Base-by-base conservation (phyloP, 2,888 invertebrate species). In the Cosmia trapezina region DNA sequence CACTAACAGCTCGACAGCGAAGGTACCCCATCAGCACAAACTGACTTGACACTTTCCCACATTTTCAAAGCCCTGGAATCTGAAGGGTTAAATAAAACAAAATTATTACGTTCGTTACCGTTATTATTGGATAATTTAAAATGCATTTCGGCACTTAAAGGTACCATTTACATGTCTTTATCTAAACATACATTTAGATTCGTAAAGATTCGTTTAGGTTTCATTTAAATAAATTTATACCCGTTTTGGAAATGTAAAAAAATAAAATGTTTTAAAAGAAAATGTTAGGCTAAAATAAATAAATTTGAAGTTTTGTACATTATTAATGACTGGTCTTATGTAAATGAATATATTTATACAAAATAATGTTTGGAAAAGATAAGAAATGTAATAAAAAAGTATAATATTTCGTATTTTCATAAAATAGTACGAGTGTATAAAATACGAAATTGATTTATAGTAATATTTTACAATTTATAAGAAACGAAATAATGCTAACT, bases 71-170 rank as follows among this genome's bases (percentile, higher is more conserved):
- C 4, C n/a, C 14, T 33, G 19, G 4, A 22, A 41, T n/a, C 14
- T 7, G 0, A 51, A 54, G 9, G 82, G 28, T 53, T 61, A 28
- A 89, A 92, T 89, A 85, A 93, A 92, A 91, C 88, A 84, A 88
- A 65, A n/a, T n/a, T n/a, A 4, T 62, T 66, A 77, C 53, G 68
- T 68, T 83, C 81, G 68, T 91, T 88, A 89, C 88, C 89, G 90
- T 90, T 88, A 89, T 92, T 93, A 93, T 90, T 93, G 89, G 91
- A 94, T 94, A 93, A 85, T 93, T 94, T 91, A 94, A 94, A 94
- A 95, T 94, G 94, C 92, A 92, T 92, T 89, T 87, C 90, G 88
- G 92, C 87, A 93, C 93, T 84, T 86, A 85, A 73, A 85, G 71
- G 89, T 93, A 90, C 91, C 91, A 80, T 68, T 83, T 77, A 92